Evolutionary conservation across 1,140 invertebrate genomes (phyloP).

Genomic region (Aphaenogaster floridana): DNA sequence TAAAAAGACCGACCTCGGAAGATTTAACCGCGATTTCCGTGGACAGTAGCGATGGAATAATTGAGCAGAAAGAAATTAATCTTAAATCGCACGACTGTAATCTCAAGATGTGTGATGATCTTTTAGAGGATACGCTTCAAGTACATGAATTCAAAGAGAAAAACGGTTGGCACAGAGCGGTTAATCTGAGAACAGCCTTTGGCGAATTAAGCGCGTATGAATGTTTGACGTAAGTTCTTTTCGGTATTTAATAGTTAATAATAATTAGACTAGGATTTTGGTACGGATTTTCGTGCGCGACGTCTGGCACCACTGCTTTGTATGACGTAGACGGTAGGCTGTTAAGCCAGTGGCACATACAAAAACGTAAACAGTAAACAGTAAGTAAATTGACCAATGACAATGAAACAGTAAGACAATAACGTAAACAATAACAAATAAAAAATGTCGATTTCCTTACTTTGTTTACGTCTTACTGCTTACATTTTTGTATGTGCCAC

Average conservation of each 20-base stretch:
- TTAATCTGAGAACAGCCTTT: constrained; percentile 87
- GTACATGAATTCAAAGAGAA: constrained; percentile 83
- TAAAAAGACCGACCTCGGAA: constrained; percentile 86
- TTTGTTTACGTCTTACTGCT: too few species aligned
- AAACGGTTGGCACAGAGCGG: constrained; percentile 88
- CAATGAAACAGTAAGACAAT: too few species aligned
- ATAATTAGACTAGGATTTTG: not conserved
- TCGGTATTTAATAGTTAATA: not conserved
- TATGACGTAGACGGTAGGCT: too few species aligned
- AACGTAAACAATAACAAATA: too few species aligned
- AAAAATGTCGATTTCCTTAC: too few species aligned
- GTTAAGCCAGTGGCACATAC: too few species aligned
- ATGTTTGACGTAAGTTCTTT: constrained; percentile 85
- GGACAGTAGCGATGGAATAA: constrained; percentile 76
- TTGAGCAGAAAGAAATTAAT: constrained; percentile 81
- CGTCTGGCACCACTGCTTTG: too few species aligned
- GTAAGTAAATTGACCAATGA: too few species aligned
- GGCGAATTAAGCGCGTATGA: constrained; percentile 86
- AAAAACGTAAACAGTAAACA: too few species aligned
- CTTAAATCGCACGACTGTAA: constrained; percentile 76
- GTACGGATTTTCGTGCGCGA: too few species aligned
- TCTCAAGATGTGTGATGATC: constrained; percentile 82
- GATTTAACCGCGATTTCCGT: constrained; percentile 79
- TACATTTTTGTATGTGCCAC: too few species aligned
- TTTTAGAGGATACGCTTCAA: constrained; percentile 83